Evolutionary conservation across 2,797 vertebrate genomes (phyloP).

Genomic region (Falco berigora): DNA sequence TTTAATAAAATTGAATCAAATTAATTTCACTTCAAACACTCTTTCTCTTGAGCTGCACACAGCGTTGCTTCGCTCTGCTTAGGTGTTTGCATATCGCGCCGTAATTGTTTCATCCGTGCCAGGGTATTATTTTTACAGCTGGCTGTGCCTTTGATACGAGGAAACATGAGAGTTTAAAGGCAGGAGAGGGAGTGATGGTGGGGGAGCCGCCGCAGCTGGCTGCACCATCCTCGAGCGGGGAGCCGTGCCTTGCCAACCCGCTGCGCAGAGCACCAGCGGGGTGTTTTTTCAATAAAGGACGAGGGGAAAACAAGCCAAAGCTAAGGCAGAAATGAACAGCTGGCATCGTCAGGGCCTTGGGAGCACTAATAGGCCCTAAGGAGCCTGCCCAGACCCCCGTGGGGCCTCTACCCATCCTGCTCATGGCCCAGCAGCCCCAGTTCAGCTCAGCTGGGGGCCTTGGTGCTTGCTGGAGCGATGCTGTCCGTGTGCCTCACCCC

Average conservation of each 20-base stretch:
- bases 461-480: background rate
- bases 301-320: background rate
- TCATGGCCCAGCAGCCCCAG: background rate
- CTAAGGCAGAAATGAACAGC: background rate
- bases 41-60: background rate
- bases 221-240: accelerated
- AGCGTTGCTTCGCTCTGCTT: background rate
- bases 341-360: background rate
- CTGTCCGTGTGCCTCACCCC: accelerated
- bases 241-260: background rate
- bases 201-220: background rate
- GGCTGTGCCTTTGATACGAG: conserved; percentile 14
- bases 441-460: accelerated
- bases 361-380: background rate
- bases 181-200: background rate
- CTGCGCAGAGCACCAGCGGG: accelerated
- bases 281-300: background rate
- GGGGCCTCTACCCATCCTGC: background rate
- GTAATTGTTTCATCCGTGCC: background rate
- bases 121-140: conserved; percentile 63
- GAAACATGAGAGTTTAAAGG: background rate
- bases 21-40: background rate
- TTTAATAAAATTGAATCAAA: conserved; percentile 4
- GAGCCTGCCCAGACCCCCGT: background rate
- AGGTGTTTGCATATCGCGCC: background rate